A percentile compares a stretch with the other conserved stretches of the same genome.
phyloP scores from a whole-genome alignment of 2,113 vertebrate species.

The Chaetorhynchus papuensis region DNA sequence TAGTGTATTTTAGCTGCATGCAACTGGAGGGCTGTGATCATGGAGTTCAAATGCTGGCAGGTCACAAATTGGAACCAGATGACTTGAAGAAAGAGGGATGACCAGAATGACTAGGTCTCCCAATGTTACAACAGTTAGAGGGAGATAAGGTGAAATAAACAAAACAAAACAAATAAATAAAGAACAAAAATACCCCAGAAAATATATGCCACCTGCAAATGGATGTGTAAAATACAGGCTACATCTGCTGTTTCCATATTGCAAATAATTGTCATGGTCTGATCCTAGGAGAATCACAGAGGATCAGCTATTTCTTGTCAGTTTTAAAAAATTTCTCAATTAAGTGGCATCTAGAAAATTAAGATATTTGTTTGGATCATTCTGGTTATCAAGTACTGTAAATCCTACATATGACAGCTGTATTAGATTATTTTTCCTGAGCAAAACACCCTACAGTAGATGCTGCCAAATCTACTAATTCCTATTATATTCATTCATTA shows the following conservation, averaged over 20 bases:
- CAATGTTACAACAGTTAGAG: background rate
- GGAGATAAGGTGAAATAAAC: background rate
- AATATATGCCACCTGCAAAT: background rate
- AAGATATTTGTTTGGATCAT: background rate
- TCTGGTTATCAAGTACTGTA: background rate
- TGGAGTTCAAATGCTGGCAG: background rate
- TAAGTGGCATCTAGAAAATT: background rate
- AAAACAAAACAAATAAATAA: background rate
- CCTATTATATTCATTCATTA: background rate
- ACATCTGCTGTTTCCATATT: background rate
- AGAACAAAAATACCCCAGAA: rapidly evolving
- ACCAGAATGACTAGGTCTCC: background rate
- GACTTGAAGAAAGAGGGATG: background rate
- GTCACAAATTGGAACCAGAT: background rate
- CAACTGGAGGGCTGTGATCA: background rate
- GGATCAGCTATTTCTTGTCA: background rate
- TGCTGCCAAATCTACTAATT: background rate
- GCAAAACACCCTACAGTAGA: background rate
- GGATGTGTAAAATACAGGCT: background rate
- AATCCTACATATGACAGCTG: background rate
- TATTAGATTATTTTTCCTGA: background rate
- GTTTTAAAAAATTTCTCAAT: background rate
- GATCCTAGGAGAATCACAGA: background rate
- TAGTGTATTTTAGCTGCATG: background rate
- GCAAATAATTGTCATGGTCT: background rate